These are phyloP conservation scores for Psix sp. DNA, from an alignment of 1,140 invertebrate species.

Conservation along the genomic window DNA sequence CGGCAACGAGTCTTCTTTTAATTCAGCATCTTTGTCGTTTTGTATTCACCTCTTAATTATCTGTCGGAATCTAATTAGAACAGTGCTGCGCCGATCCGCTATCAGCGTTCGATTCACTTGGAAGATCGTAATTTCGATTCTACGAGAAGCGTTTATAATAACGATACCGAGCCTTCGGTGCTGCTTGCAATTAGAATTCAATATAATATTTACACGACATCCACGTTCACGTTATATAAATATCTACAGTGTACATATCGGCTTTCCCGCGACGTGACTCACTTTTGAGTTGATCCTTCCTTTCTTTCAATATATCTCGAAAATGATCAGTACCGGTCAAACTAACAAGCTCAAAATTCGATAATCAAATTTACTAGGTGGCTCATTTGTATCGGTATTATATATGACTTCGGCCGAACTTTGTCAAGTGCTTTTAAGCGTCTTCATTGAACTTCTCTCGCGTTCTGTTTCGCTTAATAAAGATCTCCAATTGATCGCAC, in stretches of 20 bases:
- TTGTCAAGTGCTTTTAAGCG: too few species aligned
- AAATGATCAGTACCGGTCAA: background rate
- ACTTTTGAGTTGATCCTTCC: too few species aligned
- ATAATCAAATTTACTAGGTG: slow-evolving; percentile 15
- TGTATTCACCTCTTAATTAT: slow-evolving; percentile 19
- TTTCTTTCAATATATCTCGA: too few species aligned
- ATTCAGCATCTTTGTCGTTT: slow-evolving; percentile 16
- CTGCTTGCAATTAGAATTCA: slow-evolving; percentile 38
- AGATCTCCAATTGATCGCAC: slow-evolving; percentile 44
- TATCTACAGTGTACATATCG: too few species aligned
- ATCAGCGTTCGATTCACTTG: slow-evolving; percentile 50
- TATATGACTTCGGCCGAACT: slow-evolving; percentile 39
- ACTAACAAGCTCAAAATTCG: background rate
- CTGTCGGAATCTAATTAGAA: slow-evolving; percentile 36
- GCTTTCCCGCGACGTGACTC: too few species aligned
- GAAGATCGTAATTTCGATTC: slow-evolving; percentile 57
- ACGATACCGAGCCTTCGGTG: slow-evolving; percentile 47
- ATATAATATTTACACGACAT: slow-evolving; percentile 23
- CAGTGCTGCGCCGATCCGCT: slow-evolving; percentile 38
- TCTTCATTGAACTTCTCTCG: too few species aligned
- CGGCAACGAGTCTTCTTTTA: slow-evolving; percentile 50
- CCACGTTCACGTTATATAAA: slow-evolving; percentile 18
- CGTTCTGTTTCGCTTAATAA: too few species aligned
- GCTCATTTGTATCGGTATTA: slow-evolving; percentile 56
- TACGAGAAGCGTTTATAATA: slow-evolving; percentile 53